Base-by-base conservation (phyloP, 2,888 invertebrate species). In the Polyommatus icarus region DNA sequence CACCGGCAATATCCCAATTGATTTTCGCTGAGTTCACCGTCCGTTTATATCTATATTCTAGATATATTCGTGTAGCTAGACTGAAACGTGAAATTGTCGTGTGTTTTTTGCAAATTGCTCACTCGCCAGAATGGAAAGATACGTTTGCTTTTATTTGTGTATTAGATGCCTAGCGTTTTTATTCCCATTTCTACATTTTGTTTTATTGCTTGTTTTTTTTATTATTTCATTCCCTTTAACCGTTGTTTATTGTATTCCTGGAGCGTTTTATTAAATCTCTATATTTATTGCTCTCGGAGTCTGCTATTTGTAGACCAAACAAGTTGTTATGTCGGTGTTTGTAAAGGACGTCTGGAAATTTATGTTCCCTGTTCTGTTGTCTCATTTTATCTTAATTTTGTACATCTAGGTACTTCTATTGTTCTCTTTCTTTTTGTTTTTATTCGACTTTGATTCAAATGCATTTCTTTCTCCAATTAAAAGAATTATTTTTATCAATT, bases 1-100 rank as follows among this genome's bases (percentile, higher is more conserved):
- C 78, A 59, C 77, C 78, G 76, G 81, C 81, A 79, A 81, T 80
- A 78, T 80, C 79, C 77, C 80, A 80, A 82, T 82, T 82, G 82
- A 82, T 82, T 82, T 81, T 78, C 80, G 78, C 79, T 79, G 76
- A 77, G 77, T 71, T 40, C 54, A 50, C 54, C 75, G 50, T 75
- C 75, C 75, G 50, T 29, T 50, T 46, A 73, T 75, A 75, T 73
- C 24, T 10, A 3, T 32, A 40, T 40, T 76, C 36, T 59, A 61
- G 20, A 76, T 71, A 77, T 73, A 57, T 77, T 59, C n/a, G 46
- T 67, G 72, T 77, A 77, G 77, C 77, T 72, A 73, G 72, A 59
- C 72, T 36, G 73, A 46, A 77, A 73, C 73, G 73, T 61, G 61
- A 50, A 77, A 73, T 77, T 73, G 77, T 73, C 77, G 77, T 73